These are phyloP conservation scores for Nothoprocta pentlandii DNA, from an alignment of 2,113 vertebrate species.

Conservation along the genomic window DNA sequence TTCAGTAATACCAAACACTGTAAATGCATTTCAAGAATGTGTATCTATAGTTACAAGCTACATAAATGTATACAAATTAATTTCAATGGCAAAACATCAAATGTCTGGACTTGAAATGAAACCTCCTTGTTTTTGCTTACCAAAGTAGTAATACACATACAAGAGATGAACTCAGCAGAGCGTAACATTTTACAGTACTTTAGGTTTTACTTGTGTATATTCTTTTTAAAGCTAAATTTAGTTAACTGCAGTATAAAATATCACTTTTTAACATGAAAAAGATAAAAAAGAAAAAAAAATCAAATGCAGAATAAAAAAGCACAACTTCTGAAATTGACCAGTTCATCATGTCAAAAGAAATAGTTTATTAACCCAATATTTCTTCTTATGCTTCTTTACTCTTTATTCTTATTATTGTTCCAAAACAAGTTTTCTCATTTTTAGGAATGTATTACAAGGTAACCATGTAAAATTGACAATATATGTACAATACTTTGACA, in stretches of 20 bases:
- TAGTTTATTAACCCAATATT: background rate
- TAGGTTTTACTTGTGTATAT: background rate
- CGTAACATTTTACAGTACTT: background rate
- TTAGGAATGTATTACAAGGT: background rate
- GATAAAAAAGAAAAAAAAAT: too few relatives aligned
- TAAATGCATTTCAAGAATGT: background rate
- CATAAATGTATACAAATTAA: background rate
- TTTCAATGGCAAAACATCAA: background rate
- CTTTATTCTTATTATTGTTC: background rate
- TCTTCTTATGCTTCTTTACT: too few relatives aligned
- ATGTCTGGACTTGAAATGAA: background rate
- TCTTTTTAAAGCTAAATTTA: background rate
- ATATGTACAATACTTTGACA: background rate
- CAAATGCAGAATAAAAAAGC: background rate
- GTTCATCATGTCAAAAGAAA: background rate
- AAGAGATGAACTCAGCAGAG: background rate
- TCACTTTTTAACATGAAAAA: too few relatives aligned
- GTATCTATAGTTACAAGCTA: background rate
- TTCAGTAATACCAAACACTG: background rate
- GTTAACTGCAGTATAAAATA: background rate
- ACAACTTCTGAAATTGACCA: background rate
- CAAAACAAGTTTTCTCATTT: background rate
- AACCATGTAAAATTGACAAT: background rate
- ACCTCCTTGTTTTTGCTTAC: background rate
- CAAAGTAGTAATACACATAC: background rate